phyloP scores from a whole-genome alignment of 2,797 vertebrate genomes.

The Enteromius thamalakanensis region DNA sequence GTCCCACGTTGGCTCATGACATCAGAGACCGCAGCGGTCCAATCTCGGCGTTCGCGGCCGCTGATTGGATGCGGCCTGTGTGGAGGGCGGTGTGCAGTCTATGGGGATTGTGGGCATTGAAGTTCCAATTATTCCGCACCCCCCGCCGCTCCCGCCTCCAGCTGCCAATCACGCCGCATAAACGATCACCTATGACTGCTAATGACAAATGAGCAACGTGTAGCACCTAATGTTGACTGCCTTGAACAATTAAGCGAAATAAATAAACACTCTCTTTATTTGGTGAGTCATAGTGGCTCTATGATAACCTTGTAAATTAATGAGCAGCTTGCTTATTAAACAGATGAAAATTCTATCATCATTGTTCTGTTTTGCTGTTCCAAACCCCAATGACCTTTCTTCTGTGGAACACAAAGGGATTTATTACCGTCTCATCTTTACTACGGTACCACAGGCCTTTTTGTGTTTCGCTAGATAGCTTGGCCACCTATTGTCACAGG shows the following conservation, averaged over 20 bases:
- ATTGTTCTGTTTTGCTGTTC: slow-evolving; percentile 12
- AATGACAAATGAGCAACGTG: slow-evolving; percentile 49
- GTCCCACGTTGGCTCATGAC: slow-evolving; percentile 79
- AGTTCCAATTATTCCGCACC: slow-evolving; percentile 80
- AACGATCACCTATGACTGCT: slow-evolving; percentile 69
- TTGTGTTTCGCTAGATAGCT: background rate
- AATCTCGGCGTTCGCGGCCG: slow-evolving; percentile 62
- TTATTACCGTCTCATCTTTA: background rate
- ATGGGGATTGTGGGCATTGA: slow-evolving; percentile 84
- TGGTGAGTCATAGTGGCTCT: slow-evolving; percentile 13
- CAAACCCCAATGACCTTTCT: background rate
- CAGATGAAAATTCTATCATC: background rate
- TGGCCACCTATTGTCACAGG: background rate
- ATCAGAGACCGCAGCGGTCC: slow-evolving; percentile 54
- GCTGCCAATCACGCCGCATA: slow-evolving; percentile 79
- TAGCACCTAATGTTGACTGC: slow-evolving; percentile 37
- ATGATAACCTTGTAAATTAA: slow-evolving; percentile 34
- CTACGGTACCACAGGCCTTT: background rate
- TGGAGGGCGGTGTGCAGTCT: slow-evolving; percentile 66
- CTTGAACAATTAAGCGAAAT: slow-evolving; percentile 51
- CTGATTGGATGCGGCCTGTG: slow-evolving; percentile 67
- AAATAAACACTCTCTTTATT: slow-evolving; percentile 45
- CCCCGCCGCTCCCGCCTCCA: slow-evolving; percentile 44
- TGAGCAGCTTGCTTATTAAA: slow-evolving; percentile 20
- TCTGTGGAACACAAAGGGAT: background rate